Conservation (phyloP, 2,797 vertebrate genomes). For the Pipistrellus pipistrellus region DNA sequence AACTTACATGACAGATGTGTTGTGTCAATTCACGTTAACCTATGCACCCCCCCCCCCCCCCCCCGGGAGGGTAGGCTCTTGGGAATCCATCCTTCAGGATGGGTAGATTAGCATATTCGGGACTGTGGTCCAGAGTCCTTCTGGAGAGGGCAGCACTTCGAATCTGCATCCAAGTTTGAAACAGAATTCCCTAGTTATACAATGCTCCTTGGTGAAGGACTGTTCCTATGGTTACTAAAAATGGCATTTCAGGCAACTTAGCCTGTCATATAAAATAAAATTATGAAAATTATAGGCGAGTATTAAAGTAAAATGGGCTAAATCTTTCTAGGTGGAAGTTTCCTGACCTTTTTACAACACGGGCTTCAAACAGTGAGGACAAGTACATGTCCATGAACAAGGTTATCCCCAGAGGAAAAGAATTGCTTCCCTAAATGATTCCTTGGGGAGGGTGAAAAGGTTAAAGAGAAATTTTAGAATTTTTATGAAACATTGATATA, state of each 20-base stretch:
- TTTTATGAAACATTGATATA: not conserved
- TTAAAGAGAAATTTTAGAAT: constrained; percentile 2
- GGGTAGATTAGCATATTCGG: not conserved
- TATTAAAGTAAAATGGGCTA: not conserved
- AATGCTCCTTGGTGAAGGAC: not conserved
- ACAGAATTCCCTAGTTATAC: not conserved
- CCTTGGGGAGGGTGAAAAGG: not conserved
- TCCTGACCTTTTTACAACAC: not conserved
- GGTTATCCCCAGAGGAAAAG: not conserved
- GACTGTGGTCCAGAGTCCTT: not conserved
- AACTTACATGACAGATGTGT: not conserved
- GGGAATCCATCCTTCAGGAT: not conserved
- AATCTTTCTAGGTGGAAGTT: not conserved
- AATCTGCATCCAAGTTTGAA: not conserved
- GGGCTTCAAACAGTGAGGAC: not conserved
- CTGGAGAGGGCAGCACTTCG: not conserved
- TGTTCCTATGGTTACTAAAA: not conserved
- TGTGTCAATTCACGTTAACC: too few species aligned
- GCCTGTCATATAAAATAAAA: not conserved
- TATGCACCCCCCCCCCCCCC: accelerated
- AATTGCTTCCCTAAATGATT: not conserved
- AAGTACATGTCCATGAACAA: accelerated
- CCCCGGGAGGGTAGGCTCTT: not conserved
- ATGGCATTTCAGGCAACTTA: not conserved
- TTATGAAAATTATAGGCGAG: not conserved